phyloP scores from a whole-genome alignment of 2,888 invertebrate species.

The Erebia ligea region DNA sequence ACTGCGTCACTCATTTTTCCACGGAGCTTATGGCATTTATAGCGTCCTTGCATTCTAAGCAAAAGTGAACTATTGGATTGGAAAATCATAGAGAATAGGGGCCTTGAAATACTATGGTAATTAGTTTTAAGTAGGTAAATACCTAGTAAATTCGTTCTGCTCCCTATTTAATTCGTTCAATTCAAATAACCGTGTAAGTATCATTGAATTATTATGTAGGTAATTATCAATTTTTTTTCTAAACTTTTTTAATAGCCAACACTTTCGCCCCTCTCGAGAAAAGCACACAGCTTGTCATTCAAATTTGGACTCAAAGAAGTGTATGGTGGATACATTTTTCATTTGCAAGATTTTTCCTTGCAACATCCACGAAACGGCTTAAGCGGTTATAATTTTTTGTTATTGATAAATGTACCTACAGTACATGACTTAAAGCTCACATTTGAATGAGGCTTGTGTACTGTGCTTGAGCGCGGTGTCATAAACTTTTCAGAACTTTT shows the following conservation, averaged over 20 bases:
- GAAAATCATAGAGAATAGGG: neutral
- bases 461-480: neutral
- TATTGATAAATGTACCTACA: neutral
- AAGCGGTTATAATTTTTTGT: no score
- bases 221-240: neutral
- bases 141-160: slow-evolving; percentile 48
- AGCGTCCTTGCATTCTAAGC: neutral
- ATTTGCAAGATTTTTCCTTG: no score
- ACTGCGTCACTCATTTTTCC: no score
- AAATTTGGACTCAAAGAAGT: neutral
- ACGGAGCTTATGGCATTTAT: no score
- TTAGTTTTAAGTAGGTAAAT: slow-evolving; percentile 37
- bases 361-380: no score
- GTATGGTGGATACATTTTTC: neutral
- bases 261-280: neutral
- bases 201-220: no score
- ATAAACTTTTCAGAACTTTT: neutral
- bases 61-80: neutral
- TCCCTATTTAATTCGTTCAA: slow-evolving; percentile 41
- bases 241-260: neutral
- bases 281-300: neutral
- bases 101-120: slow-evolving; percentile 15
- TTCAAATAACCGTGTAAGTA: slow-evolving; percentile 1
- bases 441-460: neutral
- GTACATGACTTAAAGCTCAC: neutral